These are phyloP conservation scores for Pemphigus obesinymphae DNA, from an alignment of 1,140 invertebrate genomes.

Conservation along the genomic window DNA sequence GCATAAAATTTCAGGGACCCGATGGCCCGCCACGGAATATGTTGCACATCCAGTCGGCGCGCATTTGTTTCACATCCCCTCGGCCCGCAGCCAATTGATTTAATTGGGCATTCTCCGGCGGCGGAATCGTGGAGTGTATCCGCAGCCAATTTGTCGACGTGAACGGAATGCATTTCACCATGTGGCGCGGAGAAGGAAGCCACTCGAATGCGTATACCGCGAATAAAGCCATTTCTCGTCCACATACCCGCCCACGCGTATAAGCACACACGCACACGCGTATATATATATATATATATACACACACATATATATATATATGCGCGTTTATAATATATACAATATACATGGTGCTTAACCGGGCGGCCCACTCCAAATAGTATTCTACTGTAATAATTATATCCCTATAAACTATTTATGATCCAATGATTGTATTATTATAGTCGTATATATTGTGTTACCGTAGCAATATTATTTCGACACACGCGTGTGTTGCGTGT, in stretches of 20 bases:
- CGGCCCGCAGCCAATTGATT: background rate
- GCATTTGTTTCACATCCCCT: background rate
- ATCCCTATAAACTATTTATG: background rate
- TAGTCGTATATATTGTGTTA: background rate
- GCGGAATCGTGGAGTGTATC: background rate
- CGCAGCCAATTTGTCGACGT: slow-evolving; percentile 32
- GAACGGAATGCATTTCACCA: slow-evolving; percentile 18
- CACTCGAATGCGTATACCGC: background rate
- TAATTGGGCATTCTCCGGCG: background rate
- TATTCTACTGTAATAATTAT: background rate
- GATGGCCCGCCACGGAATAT: background rate
- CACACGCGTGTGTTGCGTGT: background rate
- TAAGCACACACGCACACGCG: background rate
- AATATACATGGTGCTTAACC: background rate
- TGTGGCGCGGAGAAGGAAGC: background rate
- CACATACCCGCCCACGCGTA: background rate
- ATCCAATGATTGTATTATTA: background rate
- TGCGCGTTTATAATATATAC: background rate
- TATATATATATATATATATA: background rate
- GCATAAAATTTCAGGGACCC: background rate
- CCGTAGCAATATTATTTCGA: background rate
- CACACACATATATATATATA: too few relatives aligned
- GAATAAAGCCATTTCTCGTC: background rate
- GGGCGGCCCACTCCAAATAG: background rate
- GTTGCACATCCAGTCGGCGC: background rate